Evolutionary conservation across 1,140 invertebrate genomes (phyloP).

Genomic region (Pseudoatta argentina): DNA sequence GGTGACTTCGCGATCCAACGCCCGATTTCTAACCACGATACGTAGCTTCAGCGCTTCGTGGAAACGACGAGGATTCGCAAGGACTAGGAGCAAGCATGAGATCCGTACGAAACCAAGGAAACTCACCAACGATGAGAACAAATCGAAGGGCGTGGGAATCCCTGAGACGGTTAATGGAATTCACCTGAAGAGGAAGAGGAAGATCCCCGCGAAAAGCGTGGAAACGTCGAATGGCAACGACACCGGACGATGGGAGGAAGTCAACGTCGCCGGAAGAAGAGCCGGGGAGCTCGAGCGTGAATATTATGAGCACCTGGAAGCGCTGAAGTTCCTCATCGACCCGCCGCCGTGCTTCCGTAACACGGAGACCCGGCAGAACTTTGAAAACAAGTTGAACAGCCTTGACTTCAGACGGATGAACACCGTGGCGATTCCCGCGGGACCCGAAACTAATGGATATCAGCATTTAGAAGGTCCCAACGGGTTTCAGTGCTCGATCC

Average conservation of each 20-base stretch:
- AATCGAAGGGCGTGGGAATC: slow-evolving; percentile 6
- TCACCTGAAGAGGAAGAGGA: slow-evolving; percentile 51
- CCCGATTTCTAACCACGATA: slow-evolving; percentile 44
- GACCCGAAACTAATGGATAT: slow-evolving; percentile 32
- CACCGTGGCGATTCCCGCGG: slow-evolving; percentile 80
- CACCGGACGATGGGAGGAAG: slow-evolving; percentile 62
- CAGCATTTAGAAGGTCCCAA: not conserved
- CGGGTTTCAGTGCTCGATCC: not conserved
- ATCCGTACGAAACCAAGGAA: not conserved
- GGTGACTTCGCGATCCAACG: not conserved
- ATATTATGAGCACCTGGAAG: slow-evolving; percentile 79
- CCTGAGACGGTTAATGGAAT: slow-evolving; percentile 4
- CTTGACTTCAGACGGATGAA: slow-evolving; percentile 83
- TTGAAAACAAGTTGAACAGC: slow-evolving; percentile 79
- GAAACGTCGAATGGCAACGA: slow-evolving; percentile 53
- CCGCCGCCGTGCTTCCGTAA: slow-evolving; percentile 75
- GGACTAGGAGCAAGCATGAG: not conserved
- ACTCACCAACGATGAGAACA: not conserved
- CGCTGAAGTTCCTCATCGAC: slow-evolving; percentile 80
- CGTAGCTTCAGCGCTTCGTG: slow-evolving; percentile 53
- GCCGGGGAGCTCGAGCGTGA: slow-evolving; percentile 70
- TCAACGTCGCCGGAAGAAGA: slow-evolving; percentile 67
- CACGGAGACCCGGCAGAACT: slow-evolving; percentile 68
- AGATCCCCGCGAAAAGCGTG: not conserved
- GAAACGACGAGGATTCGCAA: slow-evolving; percentile 18